phyloP scores from a whole-genome alignment of 2,797 vertebrate genomes.

The Peromyscus nudipes region DNA sequence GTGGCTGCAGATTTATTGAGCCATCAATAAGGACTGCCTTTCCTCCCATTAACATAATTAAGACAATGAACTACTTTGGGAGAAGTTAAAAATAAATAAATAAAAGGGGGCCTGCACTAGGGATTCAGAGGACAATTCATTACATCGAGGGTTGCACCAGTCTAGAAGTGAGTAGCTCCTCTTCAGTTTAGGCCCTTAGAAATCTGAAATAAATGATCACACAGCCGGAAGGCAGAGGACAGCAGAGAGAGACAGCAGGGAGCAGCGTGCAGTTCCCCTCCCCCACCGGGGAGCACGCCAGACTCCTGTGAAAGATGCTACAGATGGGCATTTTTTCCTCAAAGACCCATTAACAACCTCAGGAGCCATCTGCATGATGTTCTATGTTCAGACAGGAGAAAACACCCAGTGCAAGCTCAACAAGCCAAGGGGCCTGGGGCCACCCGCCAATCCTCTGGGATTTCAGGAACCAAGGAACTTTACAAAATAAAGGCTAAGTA shows the following conservation, averaged over 20 bases:
- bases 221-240: not conserved
- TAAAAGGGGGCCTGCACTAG: not conserved
- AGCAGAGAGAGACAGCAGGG: not conserved
- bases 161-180: not conserved
- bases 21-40: not conserved
- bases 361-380: not conserved
- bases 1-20: conserved; percentile 20
- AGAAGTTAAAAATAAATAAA: not conserved
- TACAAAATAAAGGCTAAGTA: not conserved
- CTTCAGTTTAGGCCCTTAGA: not conserved
- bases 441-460: fast-evolving
- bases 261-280: not conserved
- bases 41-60: conserved; percentile 75
- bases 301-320: not conserved
- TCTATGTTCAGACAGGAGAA: not conserved
- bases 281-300: not conserved
- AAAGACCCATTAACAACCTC: not conserved
- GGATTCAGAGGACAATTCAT: conserved; percentile 35
- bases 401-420: not conserved
- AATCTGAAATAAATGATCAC: not conserved
- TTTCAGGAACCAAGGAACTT: not conserved
- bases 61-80: conserved; percentile 64
- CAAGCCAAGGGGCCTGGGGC: too few relatives aligned
- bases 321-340: not conserved
- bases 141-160: not conserved